Conservation (phyloP, 2,888 invertebrate species). For the Eudasyphora cyanicolor region DNA sequence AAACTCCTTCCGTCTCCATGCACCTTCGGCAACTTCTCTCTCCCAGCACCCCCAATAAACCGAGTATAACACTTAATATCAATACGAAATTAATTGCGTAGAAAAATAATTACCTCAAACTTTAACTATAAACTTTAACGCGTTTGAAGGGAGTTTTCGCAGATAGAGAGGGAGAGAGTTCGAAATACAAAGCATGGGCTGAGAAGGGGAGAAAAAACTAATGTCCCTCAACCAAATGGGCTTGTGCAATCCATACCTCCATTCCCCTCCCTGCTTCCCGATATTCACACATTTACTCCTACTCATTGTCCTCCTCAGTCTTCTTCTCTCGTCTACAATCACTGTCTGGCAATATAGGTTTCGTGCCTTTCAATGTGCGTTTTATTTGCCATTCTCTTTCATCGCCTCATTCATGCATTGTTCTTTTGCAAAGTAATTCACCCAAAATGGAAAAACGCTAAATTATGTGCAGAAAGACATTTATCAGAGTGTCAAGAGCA, state of each 20-base stretch:
- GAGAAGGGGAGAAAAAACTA: neutral
- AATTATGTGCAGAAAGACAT: slow-evolving; percentile 65
- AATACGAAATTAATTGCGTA: slow-evolving; percentile 66
- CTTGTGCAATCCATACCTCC: neutral
- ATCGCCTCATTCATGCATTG: neutral
- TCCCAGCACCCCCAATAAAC: slow-evolving; percentile 51
- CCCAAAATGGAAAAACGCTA: slow-evolving; percentile 56
- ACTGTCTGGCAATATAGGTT: neutral
- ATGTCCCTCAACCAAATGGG: neutral
- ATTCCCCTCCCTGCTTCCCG: neutral
- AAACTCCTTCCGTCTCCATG: neutral
- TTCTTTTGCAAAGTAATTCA: slow-evolving; percentile 26
- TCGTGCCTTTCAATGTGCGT: neutral
- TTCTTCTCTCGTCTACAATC: slow-evolving; percentile 22
- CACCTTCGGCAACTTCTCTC: slow-evolving; percentile 39
- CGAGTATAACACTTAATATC: slow-evolving; percentile 64
- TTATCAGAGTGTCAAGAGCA: slow-evolving; percentile 66
- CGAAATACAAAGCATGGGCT: neutral
- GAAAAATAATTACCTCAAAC: slow-evolving; percentile 66
- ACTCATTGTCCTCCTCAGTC: neutral
- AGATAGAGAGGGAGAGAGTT: neutral
- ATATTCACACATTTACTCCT: too few relatives aligned
- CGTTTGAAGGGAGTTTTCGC: slow-evolving; percentile 21
- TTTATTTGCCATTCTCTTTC: neutral
- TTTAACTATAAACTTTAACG: slow-evolving; percentile 62